Evolutionary conservation across 2,888 invertebrate species (phyloP).

Genomic region (Ditylenchus weischeri): DNA sequence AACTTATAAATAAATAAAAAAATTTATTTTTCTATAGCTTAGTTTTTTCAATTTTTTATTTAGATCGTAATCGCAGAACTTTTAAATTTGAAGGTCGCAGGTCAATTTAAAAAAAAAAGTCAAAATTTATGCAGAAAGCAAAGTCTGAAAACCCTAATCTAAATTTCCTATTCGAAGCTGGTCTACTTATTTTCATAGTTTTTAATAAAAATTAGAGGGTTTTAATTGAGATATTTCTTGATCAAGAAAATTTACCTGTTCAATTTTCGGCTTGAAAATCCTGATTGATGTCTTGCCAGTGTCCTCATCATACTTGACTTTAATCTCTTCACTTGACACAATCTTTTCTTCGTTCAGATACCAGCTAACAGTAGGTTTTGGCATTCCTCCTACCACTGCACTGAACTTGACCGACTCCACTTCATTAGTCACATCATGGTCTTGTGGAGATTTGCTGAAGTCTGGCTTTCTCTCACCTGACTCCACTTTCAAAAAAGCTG

Average conservation of each 20-base stretch:
- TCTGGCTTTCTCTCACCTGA: slow-evolving; percentile 44
- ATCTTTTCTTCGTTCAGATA: slow-evolving; percentile 48
- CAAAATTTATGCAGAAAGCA: too few relatives aligned
- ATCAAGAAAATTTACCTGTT: slow-evolving; percentile 30
- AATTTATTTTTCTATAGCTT: too few relatives aligned
- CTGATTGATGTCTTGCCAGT: slow-evolving; percentile 57
- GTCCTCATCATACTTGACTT: slow-evolving; percentile 66
- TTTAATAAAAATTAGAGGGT: too few relatives aligned
- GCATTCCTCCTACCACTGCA: slow-evolving; percentile 66
- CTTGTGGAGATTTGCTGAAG: slow-evolving; percentile 52
- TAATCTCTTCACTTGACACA: slow-evolving; percentile 63
- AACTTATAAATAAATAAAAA: too few relatives aligned
- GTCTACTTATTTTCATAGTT: too few relatives aligned
- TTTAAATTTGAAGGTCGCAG: too few relatives aligned
- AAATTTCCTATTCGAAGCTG: too few relatives aligned
- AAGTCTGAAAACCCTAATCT: too few relatives aligned
- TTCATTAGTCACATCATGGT: slow-evolving; percentile 65
- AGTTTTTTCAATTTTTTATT: too few relatives aligned
- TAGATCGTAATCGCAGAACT: too few relatives aligned
- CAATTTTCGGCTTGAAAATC: slow-evolving; percentile 43
- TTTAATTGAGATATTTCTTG: too few relatives aligned
- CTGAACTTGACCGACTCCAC: slow-evolving; percentile 76
- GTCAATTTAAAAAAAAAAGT: too few relatives aligned
- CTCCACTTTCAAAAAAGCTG: slow-evolving; percentile 61
- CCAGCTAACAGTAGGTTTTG: slow-evolving; percentile 53